These are phyloP conservation scores for Sturnira hondurensis DNA, from an alignment of 2,113 vertebrate species.

Conservation along the genomic window DNA sequence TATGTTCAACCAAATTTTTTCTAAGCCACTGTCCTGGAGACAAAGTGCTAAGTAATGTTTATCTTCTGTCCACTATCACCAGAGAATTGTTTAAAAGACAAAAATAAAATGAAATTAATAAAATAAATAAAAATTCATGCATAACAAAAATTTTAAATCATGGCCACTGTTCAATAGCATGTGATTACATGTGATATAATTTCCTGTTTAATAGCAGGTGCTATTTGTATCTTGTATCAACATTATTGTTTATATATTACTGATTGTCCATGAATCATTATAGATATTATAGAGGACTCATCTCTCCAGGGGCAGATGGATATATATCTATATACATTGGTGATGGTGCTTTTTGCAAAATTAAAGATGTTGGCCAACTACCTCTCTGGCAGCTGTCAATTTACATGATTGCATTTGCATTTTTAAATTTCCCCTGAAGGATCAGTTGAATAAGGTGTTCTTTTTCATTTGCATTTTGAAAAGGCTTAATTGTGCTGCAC, in stretches of 20 bases:
- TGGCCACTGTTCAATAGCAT: not conserved
- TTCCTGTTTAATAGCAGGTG: constrained; percentile 2
- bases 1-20: not conserved
- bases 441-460: constrained; percentile 52
- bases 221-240: constrained; percentile 29
- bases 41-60: not conserved
- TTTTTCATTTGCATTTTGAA: constrained; percentile 64
- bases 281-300: not conserved
- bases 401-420: constrained; percentile 63
- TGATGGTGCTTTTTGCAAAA: constrained; percentile 51
- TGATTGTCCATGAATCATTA: not conserved
- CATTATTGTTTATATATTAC: constrained; percentile 45
- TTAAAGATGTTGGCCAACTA: constrained; percentile 61
- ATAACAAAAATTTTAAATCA: constrained; percentile 21
- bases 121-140: constrained; percentile 9
- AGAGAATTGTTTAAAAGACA: not conserved
- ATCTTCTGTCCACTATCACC: not conserved
- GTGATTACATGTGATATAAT: not conserved
- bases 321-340: constrained; percentile 42
- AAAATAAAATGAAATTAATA: not conserved
- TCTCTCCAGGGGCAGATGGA: constrained; percentile 49
- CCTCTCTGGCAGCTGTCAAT: constrained; percentile 52
- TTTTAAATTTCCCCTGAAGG: constrained; percentile 53
- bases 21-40: not conserved
- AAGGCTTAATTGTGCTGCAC: constrained; percentile 36